Conservation (phyloP, 2,113 vertebrate species). For the Blennius ocellaris region DNA sequence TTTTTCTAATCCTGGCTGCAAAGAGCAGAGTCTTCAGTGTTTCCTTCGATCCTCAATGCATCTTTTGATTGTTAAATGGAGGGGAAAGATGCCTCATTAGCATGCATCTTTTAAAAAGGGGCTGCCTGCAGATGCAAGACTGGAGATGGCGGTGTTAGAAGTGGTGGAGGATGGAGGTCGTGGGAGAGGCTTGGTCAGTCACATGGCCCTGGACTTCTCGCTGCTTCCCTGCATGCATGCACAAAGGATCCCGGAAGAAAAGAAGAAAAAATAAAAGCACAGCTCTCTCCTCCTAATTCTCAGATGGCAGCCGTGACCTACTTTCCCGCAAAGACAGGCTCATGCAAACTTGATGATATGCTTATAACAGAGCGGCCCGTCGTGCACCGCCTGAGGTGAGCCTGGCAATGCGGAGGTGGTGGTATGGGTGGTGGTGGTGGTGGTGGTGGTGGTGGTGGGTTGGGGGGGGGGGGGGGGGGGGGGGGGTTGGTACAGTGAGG, state of each 20-base stretch:
- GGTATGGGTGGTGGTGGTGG: slow-evolving; percentile 14
- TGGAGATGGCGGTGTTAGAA: slow-evolving; percentile 51
- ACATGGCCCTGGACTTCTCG: slow-evolving; percentile 64
- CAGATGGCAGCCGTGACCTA: slow-evolving; percentile 82
- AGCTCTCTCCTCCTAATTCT: slow-evolving; percentile 73
- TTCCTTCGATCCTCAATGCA: slow-evolving; percentile 75
- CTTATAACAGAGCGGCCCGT: slow-evolving; percentile 64
- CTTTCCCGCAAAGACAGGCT: slow-evolving; percentile 78
- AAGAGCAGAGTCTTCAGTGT: slow-evolving; percentile 70
- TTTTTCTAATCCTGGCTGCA: slow-evolving; percentile 56
- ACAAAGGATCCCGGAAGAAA: slow-evolving; percentile 54
- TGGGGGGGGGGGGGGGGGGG: slow-evolving; percentile 2
- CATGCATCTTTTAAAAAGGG: slow-evolving; percentile 74
- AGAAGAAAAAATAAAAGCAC: slow-evolving; percentile 50
- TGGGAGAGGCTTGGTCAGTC: slow-evolving; percentile 73
- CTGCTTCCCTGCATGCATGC: slow-evolving; percentile 42
- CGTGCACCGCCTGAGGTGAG: slow-evolving; percentile 59
- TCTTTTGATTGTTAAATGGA: slow-evolving; percentile 81
- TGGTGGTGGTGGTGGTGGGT: no score
- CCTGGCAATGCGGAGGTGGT: slow-evolving; percentile 43
- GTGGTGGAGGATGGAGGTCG: slow-evolving; percentile 40
- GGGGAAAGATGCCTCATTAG: slow-evolving; percentile 73
- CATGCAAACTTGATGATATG: slow-evolving; percentile 82
- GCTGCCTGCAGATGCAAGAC: slow-evolving; percentile 63
- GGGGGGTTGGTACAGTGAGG: slow-evolving; percentile 31